Conservation (phyloP, 2,888 invertebrate genomes). For the Eutolmus rufibarbis region DNA sequence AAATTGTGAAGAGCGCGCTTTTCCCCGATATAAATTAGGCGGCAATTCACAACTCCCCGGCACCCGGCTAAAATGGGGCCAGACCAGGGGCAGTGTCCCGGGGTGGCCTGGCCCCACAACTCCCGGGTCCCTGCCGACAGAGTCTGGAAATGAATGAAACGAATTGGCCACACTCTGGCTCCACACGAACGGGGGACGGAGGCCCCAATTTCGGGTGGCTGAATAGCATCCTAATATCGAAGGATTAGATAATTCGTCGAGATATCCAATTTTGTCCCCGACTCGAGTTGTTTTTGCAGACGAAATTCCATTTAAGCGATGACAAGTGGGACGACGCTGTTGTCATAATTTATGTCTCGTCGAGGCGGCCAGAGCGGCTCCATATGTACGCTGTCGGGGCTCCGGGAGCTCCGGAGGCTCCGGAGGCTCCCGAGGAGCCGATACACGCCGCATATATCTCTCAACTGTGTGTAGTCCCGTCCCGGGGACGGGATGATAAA, state of each 20-base stretch:
- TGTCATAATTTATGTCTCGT: conserved; percentile 45
- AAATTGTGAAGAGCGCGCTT: background rate
- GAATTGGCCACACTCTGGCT: conserved; percentile 11
- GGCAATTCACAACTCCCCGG: conserved; percentile 33
- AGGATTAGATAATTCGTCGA: conserved; percentile 44
- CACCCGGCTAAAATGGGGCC: background rate
- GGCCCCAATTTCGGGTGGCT: conserved; percentile 19
- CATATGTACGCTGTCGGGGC: background rate
- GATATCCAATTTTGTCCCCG: conserved; percentile 44
- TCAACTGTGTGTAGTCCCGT: background rate
- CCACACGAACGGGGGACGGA: background rate
- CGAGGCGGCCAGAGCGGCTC: conserved; percentile 1
- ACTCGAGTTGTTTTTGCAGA: conserved; percentile 39
- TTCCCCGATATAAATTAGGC: conserved; percentile 28
- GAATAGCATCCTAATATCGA: conserved; percentile 40
- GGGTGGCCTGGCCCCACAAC: background rate
- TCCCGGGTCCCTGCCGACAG: background rate
- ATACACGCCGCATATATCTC: background rate
- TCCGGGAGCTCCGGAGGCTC: background rate
- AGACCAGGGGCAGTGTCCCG: background rate
- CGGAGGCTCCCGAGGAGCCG: background rate
- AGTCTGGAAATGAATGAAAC: background rate
- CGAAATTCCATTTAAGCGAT: conserved; percentile 47
- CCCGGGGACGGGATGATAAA: background rate
- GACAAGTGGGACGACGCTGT: conserved; percentile 44